Evolutionary conservation across 2,888 invertebrate genomes (phyloP).

Genomic region (Leucozona laternaria): DNA sequence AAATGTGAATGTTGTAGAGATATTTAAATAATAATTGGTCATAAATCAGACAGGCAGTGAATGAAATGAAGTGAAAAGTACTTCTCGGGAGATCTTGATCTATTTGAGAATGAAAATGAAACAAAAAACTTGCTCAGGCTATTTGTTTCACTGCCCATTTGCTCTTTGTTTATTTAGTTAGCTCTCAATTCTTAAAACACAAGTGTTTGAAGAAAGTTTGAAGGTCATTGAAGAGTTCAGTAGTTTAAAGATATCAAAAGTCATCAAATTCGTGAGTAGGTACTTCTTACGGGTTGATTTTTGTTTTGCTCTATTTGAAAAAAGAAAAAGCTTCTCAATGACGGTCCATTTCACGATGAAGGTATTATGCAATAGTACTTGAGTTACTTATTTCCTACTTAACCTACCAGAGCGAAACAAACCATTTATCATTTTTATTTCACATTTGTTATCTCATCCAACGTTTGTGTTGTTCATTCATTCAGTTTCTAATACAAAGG

Average conservation of each 20-base stretch:
- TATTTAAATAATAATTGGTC: neutral
- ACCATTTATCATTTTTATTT: conserved; percentile 10
- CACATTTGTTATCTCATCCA: conserved; percentile 3
- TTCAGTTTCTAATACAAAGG: neutral
- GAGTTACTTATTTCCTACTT: conserved; percentile 6
- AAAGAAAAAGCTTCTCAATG: conserved; percentile 9
- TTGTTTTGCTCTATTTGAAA: neutral
- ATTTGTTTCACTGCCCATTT: neutral
- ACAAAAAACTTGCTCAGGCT: neutral
- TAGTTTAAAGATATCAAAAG: neutral
- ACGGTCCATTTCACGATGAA: conserved; percentile 15
- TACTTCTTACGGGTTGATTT: neutral
- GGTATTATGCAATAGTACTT: conserved; percentile 3
- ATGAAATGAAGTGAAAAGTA: conserved; percentile 8
- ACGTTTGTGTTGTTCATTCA: neutral
- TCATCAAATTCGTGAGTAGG: neutral
- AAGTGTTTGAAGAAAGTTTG: neutral
- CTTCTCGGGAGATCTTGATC: neutral
- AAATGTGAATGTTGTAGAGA: neutral
- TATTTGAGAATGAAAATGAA: neutral
- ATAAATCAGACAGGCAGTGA: neutral
- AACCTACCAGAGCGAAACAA: neutral
- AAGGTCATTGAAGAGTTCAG: neutral
- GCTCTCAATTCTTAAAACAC: neutral
- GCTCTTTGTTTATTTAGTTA: neutral